Evolutionary conservation across 2,888 invertebrate species (phyloP).

Genomic region (Synergus gifuensis): DNA sequence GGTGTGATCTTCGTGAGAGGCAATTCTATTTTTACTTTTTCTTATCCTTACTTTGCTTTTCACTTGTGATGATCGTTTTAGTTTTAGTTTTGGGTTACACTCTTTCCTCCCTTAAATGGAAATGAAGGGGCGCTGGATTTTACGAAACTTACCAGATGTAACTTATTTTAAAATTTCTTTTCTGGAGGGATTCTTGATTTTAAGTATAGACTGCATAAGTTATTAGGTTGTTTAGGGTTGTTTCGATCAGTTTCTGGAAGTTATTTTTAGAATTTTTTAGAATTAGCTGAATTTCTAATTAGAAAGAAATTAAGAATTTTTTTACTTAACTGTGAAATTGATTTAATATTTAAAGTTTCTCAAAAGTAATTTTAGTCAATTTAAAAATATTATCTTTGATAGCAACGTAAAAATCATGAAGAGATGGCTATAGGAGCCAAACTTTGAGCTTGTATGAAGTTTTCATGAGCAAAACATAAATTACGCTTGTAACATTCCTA

Average conservation of each 20-base stretch:
- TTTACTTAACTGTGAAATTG: too few species aligned
- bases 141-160: neutral
- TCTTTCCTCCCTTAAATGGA: neutral
- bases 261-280: neutral
- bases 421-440: neutral
- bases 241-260: neutral
- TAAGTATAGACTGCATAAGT: neutral
- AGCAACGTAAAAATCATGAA: neutral
- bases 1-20: neutral
- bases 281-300: neutral
- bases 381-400: neutral
- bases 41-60: constrained; percentile 3
- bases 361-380: too few species aligned
- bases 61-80: neutral
- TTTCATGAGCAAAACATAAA: neutral
- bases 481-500: neutral
- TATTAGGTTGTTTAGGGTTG: too few species aligned
- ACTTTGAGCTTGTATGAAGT: neutral
- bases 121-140: neutral
- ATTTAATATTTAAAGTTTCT: neutral
- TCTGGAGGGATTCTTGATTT: neutral
- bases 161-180: neutral
- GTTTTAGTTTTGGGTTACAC: neutral
- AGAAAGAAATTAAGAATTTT: neutral
- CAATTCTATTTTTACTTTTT: constrained; percentile 20